Evolutionary conservation across 2,888 invertebrate genomes (phyloP), one percentile per base, ranked within the genome.

Genomic region (Agrotis puta): DNA sequence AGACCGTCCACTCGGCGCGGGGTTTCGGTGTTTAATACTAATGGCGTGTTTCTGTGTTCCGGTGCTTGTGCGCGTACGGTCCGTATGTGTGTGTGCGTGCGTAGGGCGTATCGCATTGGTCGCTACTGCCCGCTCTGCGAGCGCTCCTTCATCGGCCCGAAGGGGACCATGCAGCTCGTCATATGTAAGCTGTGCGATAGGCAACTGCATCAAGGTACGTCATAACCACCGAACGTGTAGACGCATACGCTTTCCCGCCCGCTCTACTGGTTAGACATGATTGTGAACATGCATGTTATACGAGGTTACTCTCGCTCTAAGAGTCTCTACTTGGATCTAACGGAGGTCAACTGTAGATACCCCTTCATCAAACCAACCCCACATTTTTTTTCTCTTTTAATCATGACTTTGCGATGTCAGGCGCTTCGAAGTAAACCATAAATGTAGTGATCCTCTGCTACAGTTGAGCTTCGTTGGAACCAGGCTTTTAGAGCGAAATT

Each of bases 51-150:
- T 95, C 94, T 96, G 92, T 94, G 95, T 96, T 95, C 95, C 95
- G 95, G 95, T 93, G 94, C 90, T 94, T 94, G 92, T 91, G 93
- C 93, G 94, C 91, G 93, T 92, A 89, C 92, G 94, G 91, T 92
- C 89, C 92, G 94, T 94, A 92, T 91, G 91, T 92, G 94, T 94
- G 95, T 94, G 94, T 94, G 93, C 91, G 94, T 82, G 76, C 85
- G 89, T 95, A 97, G 97, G 96, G 97, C 97, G 92, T 97, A 97
- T 96, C 97, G 97, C 95, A 97, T 97, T 95, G 97, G 97, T 94
- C 97, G 97, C 93, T 97, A 97, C 96, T 97, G 97, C 95, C 97
- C 97, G 90, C 96, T 97, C 92, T 97, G 97, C 96, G 97, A 97
- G 91, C 97, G 97, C 94, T 97, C 97, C 94, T 97, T 97, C 96